Evolutionary conservation across 2,113 vertebrate genomes (phyloP), one percentile per base, ranked within the genome.

Genomic region (Microcebus griseorufus): DNA sequence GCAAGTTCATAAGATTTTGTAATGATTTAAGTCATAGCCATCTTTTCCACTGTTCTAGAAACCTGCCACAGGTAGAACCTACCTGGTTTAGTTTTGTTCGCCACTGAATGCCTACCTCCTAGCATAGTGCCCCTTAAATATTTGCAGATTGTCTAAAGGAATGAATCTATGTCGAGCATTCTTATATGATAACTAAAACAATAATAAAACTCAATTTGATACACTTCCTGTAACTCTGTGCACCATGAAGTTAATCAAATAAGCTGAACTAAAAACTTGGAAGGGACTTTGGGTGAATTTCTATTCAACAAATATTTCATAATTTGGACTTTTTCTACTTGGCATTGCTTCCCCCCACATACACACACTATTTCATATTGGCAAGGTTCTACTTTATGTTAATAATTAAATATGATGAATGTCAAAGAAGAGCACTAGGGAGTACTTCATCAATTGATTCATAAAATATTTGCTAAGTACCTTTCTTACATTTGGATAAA

Each of bases 401-500:
- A 96, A 96, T 97, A 96, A 96, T 96, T 97, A 96, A 95, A 65
- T 86, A 69, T 62, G 67, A 90, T 4, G 75, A 90, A 97, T 96
- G 34, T 64, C 42, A 93, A 82, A 94, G 48, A n/a, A 96, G 55
- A 95, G 14, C 37, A 23, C n/a, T 84, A 80, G 13, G n/a, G 5
- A 95, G 9, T 69, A 96, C 51, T 97, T 82, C 79, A 93, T 97
- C 92, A 97, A 81, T 67, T 48, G 83, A 95, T 93, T 96, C 93
- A 97, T 96, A 92, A 96, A 97, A 95, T 97, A 98, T 97, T 96
- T 97, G 96, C 73, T 75, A 83, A 94, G n/a, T 95, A 58, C 67
- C 89, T 95, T 60, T 64, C 42, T 96, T 95, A 76, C 51, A 87
- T 90, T 94, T 79, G 85, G 72, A 83, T 42, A 97, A 93, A 97